Evolutionary conservation across 1,140 invertebrate genomes (phyloP), one percentile per base, ranked within the genome.

Genomic region (Drosophila tani): DNA sequence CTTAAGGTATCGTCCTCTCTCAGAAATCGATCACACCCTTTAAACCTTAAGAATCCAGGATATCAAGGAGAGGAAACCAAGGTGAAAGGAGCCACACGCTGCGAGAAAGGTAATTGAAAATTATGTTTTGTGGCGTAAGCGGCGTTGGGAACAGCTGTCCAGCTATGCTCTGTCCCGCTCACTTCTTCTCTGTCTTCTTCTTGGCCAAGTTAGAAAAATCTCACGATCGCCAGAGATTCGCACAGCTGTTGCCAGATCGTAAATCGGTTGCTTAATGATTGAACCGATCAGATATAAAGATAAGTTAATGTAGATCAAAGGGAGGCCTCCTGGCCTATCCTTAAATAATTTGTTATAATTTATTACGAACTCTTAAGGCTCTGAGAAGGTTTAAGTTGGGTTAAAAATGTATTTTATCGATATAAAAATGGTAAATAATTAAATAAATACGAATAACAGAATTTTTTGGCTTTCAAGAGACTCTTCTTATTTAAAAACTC

Each of bases 91-190:
- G 80, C 84, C 84, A 88, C 84, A 88, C 84, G 84, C 84, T 88
- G 84, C 74, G 84, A 88, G 84, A 88, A 88, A 88, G 83, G 83
- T 88, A 88, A 88, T 88, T 88, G 84, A 88, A 88, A 88, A 88
- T 88, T 88, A 88, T 88, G 84, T 88, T 88, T 88, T 88, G 84
- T 88, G 84, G 84, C 84, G 82, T 79, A 87, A 86, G 82, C 60
- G 80, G 60, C 76, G 47, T 49, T 55, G 45, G 38, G 71, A 81
- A 73, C 82, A 87, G 79, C 83, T 87, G 82, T 63, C 79, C 60
- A 71, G 46, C 56, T 62, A 70, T 2, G 3, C 7, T n/a, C 24
- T 9, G 7, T n/a, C 11, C 14, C 24, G 0, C 3, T 14, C 14
- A 51, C 3, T 9, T 9, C 14, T 17, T n/a, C 11, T 40, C 5